Percentiles rank a stretch among this genome's conserved stretches.
These are phyloP conservation scores for Drosophila triauraria DNA, from an alignment of 1,140 invertebrate genomes.

Conservation along the genomic window DNA sequence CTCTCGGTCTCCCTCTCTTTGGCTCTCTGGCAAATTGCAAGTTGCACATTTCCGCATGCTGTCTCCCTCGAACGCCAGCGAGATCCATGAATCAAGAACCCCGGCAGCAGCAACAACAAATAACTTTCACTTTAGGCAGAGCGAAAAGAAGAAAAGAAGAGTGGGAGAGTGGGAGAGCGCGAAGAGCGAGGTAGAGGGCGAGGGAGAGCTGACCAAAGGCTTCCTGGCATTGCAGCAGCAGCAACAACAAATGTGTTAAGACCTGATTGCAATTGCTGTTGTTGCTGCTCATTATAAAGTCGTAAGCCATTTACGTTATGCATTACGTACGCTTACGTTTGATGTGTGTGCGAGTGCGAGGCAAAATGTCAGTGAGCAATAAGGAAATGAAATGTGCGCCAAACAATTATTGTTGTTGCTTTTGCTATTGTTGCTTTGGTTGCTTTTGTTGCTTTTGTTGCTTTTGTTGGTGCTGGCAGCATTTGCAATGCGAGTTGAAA, in stretches of 20 bases:
- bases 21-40: conserved; percentile 46
- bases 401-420: conserved; percentile 74
- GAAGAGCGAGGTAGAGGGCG: background rate
- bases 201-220: conserved; percentile 38
- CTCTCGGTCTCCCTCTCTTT: conserved; percentile 6
- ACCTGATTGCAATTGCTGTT: conserved; percentile 50
- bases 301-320: conserved; percentile 67
- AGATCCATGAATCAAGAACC: conserved; percentile 48
- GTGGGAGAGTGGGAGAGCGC: background rate
- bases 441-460: conserved; percentile 29
- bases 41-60: conserved; percentile 61
- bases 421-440: conserved; percentile 26
- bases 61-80: conserved; percentile 28
- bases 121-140: conserved; percentile 56
- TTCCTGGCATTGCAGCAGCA: conserved; percentile 57
- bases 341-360: conserved; percentile 42
- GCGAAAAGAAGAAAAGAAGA: conserved; percentile 6
- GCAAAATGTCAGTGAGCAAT: conserved; percentile 82
- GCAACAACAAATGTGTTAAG: conserved; percentile 43
- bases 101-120: conserved; percentile 34
- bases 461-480: conserved; percentile 16
- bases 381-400: conserved; percentile 83
- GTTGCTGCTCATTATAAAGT: conserved; percentile 72
- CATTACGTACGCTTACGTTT: conserved; percentile 30
- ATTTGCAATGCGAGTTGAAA: conserved; percentile 45